Base-by-base conservation (phyloP, 2,888 invertebrate genomes). In the Eudasyphora cyanicolor region DNA sequence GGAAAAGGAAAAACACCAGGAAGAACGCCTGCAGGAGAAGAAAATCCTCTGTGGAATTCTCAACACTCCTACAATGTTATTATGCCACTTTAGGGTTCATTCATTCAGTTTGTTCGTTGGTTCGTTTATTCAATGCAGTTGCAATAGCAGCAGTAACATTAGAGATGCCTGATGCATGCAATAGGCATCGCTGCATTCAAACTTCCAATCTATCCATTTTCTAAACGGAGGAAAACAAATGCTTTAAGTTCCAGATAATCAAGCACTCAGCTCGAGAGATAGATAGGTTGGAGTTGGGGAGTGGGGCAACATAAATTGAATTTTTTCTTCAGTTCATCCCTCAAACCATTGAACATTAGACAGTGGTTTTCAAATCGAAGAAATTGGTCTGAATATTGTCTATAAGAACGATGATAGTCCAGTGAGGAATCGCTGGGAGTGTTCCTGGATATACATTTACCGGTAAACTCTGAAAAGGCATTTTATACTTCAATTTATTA, bases 31-130 rank as follows among this genome's bases (percentile, higher is more conserved):
- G n/a, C n/a, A 60, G 24, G 38, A 17, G 38, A 64, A 67, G 67
- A 42, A 76, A 67, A 73, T 19, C 60, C 73, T 76, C 57, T 32
- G 54, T 24, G 71, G 71, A 80, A 79, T 85, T 79, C 74, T 71
- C 74, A 74, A n/a, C 71, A 78, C 76, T 74, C 57, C 81, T 70
- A 73, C 82, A 83, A 83, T 88, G 90, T 88, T 88, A 89, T 89
- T 87, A 88, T 87, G 90, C 88, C 90, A 89, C 88, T 89, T 89
- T 87, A 88, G 86, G 86, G 85, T 85, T 29, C 27, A 67, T 12
- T 17, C 24, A 60, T 45, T 27, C n/a, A n/a, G 85, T 85, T 29
- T 21, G 62, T 12, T 17, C 24, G 45, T 45, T 27, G 86, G 85
- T 85, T 29, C 27, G 62, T 12, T 17, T 21, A 60, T 45, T 27